Percentiles rank a stretch among this genome's conserved stretches.
These are phyloP conservation scores for Nasonia vitripennis DNA, from an alignment of 1,140 invertebrate genomes.

Conservation along the genomic window DNA sequence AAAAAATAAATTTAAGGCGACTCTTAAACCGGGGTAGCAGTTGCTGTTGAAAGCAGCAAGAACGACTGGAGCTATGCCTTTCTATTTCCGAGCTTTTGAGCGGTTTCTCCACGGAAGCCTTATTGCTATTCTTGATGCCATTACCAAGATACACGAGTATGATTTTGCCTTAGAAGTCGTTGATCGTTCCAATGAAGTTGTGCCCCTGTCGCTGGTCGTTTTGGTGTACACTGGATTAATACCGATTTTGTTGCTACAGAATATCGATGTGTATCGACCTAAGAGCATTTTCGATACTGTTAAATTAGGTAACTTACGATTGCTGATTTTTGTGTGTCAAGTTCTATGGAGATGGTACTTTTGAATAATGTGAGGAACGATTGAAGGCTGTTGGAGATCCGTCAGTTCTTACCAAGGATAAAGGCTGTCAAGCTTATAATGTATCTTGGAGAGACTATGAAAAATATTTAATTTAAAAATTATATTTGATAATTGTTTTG, in stretches of 20 bases:
- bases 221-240: slow-evolving; percentile 86
- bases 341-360: no score
- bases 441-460: no score
- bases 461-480: no score
- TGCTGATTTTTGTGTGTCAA: no score
- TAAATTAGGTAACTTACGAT: slow-evolving; percentile 73
- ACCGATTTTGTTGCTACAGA: slow-evolving; percentile 82
- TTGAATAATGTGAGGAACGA: no score
- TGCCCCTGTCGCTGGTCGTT: slow-evolving; percentile 79
- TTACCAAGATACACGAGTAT: slow-evolving; percentile 95
- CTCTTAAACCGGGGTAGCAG: slow-evolving; percentile 82
- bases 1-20: slow-evolving; percentile 66
- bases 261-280: slow-evolving; percentile 90
- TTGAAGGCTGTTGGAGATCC: no score
- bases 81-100: slow-evolving; percentile 91
- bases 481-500: no score
- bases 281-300: slow-evolving; percentile 88
- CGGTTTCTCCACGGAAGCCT: slow-evolving; percentile 95
- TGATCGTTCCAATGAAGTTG: slow-evolving; percentile 76
- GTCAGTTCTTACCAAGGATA: no score
- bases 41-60: slow-evolving; percentile 92
- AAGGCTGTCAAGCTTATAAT: no score
- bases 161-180: slow-evolving; percentile 84
- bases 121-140: slow-evolving; percentile 93
- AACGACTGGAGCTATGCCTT: slow-evolving; percentile 94